Evolutionary conservation across 1,140 invertebrate species (phyloP).

Genomic region (Diabrotica undecimpunctata): DNA sequence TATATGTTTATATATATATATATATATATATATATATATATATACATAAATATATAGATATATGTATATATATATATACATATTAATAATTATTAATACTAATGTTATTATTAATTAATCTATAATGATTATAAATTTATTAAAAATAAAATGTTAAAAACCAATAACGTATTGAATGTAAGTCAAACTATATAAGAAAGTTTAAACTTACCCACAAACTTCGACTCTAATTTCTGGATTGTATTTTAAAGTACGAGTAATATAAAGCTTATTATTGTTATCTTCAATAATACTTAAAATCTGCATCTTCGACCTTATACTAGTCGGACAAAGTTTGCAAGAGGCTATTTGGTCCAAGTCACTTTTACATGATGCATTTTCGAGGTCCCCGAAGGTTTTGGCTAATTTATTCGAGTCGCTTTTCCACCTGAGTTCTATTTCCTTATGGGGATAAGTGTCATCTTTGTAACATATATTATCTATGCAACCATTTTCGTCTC

Average conservation of each 20-base stretch:
- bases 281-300: neutral
- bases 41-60: too few relatives aligned
- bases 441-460: neutral
- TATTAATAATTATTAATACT: too few relatives aligned
- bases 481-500: neutral
- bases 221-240: neutral
- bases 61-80: too few relatives aligned
- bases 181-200: neutral
- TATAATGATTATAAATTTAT: too few relatives aligned
- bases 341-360: neutral
- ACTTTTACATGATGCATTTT: neutral
- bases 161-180: too few relatives aligned
- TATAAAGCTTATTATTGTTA: neutral
- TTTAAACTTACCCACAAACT: neutral
- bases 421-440: neutral
- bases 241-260: neutral
- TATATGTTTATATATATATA: too few relatives aligned
- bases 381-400: neutral
- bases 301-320: neutral
- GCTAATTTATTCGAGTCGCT: neutral
- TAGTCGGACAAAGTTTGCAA: neutral
- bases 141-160: too few relatives aligned
- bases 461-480: neutral
- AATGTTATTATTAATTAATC: too few relatives aligned
- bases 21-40: too few relatives aligned